These are phyloP conservation scores for Schizotus pectinicornis DNA, from an alignment of 2,888 invertebrate species.

Conservation along the genomic window DNA sequence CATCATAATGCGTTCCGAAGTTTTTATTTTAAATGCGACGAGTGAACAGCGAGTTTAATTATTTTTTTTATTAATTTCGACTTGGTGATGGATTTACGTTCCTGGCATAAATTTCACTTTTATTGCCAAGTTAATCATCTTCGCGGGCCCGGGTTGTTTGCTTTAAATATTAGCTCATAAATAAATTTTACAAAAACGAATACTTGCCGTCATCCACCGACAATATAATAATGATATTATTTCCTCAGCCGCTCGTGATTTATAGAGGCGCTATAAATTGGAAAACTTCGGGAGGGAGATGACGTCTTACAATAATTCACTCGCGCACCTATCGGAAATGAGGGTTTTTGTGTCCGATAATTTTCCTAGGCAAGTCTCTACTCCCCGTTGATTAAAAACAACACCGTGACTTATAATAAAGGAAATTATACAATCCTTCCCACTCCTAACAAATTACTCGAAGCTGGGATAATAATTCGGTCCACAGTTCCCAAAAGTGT, in stretches of 20 bases:
- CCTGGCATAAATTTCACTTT: no score
- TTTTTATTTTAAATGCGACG: background rate
- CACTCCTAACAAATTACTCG: no score
- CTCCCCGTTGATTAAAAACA: no score
- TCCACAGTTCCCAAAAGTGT: no score
- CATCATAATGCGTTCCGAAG: background rate
- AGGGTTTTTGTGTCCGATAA: no score
- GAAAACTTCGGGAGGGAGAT: slow-evolving; percentile 40
- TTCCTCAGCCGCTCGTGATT: slow-evolving; percentile 52
- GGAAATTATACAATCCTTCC: no score
- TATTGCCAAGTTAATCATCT: no score
- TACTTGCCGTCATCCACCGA: slow-evolving; percentile 47
- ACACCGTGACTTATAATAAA: no score
- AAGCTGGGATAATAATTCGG: no score
- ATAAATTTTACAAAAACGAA: slow-evolving; percentile 55
- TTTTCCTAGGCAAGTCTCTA: no score
- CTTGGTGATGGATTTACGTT: background rate
- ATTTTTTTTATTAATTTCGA: background rate
- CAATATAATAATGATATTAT: slow-evolving; percentile 57
- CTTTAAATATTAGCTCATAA: slow-evolving; percentile 56
- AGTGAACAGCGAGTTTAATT: background rate
- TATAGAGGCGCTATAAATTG: slow-evolving; percentile 51
- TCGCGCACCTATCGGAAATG: no score
- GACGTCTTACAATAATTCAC: background rate
- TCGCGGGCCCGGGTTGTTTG: slow-evolving; percentile 43